These are phyloP conservation scores for Chelonia mydas DNA, from an alignment of 2,797 vertebrate species.

Conservation along the genomic window DNA sequence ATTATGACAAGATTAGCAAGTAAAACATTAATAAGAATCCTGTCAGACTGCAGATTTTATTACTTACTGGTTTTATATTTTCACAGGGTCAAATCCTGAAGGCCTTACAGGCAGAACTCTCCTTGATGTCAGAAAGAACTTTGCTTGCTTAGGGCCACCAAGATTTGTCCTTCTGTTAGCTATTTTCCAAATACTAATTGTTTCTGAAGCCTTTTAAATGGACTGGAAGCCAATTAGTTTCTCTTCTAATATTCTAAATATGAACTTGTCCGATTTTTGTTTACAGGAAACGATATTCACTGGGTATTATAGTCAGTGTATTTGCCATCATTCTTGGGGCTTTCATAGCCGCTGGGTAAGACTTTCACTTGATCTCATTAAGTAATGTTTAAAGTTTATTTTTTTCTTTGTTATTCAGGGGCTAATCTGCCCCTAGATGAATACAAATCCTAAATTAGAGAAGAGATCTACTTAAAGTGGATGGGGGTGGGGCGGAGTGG, in stretches of 20 bases:
- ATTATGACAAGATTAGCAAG: background rate
- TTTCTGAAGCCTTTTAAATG: conserved; percentile 19
- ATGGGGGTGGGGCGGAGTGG: too few relatives aligned
- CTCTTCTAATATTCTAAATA: background rate
- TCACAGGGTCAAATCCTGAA: background rate
- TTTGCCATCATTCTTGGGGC: conserved; percentile 87
- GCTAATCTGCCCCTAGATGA: background rate
- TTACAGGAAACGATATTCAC: conserved; percentile 79
- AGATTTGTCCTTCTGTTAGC: background rate
- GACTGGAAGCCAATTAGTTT: background rate
- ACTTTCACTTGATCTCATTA: conserved; percentile 30
- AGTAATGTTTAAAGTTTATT: conserved; percentile 8
- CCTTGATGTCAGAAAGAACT: background rate
- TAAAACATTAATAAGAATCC: background rate
- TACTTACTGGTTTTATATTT: background rate
- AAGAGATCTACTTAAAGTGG: background rate
- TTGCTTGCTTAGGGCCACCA: background rate
- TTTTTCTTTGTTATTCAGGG: conserved; percentile 18
- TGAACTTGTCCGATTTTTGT: conserved; percentile 50
- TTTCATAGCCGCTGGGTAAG: conserved; percentile 92
- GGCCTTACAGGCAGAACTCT: accelerated
- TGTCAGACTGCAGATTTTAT: background rate
- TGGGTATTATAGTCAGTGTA: conserved; percentile 77
- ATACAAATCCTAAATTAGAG: background rate
- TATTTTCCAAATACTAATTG: background rate